A percentile compares a stretch with the other conserved stretches of the same genome.
phyloP scores from a whole-genome alignment of 92 coral and sea anemone genomes.

The Nematostella vectensis region DNA sequence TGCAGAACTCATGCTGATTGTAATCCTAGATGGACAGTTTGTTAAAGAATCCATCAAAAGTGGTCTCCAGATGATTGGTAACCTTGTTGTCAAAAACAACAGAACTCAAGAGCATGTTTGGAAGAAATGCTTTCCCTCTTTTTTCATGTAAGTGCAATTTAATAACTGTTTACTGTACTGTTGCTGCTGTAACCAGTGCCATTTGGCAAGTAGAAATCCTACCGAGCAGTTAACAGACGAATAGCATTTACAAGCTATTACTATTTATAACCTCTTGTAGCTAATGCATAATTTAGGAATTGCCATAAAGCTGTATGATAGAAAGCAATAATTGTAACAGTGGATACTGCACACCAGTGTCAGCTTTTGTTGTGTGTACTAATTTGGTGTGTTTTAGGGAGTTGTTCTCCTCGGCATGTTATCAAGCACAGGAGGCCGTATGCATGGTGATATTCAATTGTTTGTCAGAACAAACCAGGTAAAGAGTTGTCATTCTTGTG shows the following conservation, averaged over 20 bases:
- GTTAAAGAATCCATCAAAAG: conserved; percentile 47
- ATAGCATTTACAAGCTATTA: no score
- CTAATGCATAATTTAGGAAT: no score
- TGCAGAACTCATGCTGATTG: neutral
- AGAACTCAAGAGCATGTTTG: conserved; percentile 59
- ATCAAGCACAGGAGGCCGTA: conserved; percentile 50
- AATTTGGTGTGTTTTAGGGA: conserved; percentile 19
- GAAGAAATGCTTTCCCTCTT: conserved; percentile 60
- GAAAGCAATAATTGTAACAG: no score
- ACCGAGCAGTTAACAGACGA: no score
- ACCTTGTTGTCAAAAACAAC: conserved; percentile 55
- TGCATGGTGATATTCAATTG: conserved; percentile 97
- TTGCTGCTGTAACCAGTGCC: no score
- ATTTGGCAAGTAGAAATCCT: no score
- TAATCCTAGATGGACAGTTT: neutral
- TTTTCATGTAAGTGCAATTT: conserved; percentile 76
- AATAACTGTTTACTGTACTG: no score
- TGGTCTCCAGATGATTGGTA: conserved; percentile 87
- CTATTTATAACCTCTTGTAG: no score
- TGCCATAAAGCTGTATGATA: no score
- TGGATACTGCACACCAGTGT: neutral
- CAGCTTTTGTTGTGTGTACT: neutral
- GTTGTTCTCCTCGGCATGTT: conserved; percentile 47
- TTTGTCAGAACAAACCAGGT: no score
- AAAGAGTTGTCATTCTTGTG: no score